Conservation (phyloP, 1,140 invertebrate genomes). For the Oedothorax gibbosus region DNA sequence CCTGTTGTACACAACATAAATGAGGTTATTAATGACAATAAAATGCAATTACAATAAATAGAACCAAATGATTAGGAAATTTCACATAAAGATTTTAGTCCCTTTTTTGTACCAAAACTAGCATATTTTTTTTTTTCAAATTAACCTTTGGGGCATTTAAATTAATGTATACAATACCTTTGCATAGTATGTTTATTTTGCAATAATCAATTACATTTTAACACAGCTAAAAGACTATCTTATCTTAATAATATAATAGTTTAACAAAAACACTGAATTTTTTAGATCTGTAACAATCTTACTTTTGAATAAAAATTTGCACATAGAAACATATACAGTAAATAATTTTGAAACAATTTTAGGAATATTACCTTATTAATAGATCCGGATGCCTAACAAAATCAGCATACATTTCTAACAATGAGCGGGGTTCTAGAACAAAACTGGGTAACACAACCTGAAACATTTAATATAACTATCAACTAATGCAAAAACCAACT, state of each 20-base stretch:
- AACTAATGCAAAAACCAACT: neutral
- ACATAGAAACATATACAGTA: neutral
- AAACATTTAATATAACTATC: neutral
- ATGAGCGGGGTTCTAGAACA: conserved; percentile 92
- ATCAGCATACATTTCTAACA: conserved; percentile 98
- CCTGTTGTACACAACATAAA: conserved; percentile 68
- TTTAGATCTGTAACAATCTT: too few relatives aligned
- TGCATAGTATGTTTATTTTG: too few relatives aligned
- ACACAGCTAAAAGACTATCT: too few relatives aligned
- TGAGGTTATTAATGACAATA: conserved; percentile 16
- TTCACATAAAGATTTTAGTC: neutral
- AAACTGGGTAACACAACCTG: conserved; percentile 91
- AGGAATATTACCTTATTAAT: conserved; percentile 82
- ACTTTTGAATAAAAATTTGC: too few relatives aligned
- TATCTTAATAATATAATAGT: too few relatives aligned
- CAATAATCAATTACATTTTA: too few relatives aligned
- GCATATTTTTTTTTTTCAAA: neutral
- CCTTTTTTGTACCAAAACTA: neutral
- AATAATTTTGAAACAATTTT: neutral
- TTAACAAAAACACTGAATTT: too few relatives aligned
- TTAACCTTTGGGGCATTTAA: neutral
- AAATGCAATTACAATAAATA: neutral
- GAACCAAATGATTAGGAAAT: neutral
- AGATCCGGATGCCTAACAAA: conserved; percentile 98
- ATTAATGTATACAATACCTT: neutral